Conservation (phyloP, 1,140 invertebrate species). For the Drosophila setifemur region DNA sequence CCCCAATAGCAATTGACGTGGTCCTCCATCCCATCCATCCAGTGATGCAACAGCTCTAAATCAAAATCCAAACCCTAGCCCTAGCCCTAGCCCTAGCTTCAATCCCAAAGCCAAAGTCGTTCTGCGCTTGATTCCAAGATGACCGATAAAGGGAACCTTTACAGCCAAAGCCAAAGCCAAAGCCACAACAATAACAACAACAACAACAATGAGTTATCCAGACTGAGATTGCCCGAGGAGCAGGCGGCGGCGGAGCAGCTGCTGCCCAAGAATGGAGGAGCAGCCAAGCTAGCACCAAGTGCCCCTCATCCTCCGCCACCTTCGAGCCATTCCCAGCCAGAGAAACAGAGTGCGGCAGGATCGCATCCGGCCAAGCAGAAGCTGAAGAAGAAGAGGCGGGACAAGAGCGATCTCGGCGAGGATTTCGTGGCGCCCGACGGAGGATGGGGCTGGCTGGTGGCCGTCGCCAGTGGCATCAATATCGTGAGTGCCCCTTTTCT, state of each 20-base stretch:
- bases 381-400: conserved; percentile 67
- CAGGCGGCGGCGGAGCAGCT: conserved; percentile 11
- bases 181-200: conserved; percentile 39
- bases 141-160: conserved; percentile 52
- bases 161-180: conserved; percentile 12
- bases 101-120: not conserved
- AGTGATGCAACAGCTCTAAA: conserved; percentile 40
- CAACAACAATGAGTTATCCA: conserved; percentile 24
- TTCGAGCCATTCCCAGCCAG: not conserved
- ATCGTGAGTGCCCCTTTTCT: conserved; percentile 66
- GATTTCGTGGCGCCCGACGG: conserved; percentile 79
- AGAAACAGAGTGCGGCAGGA: not conserved
- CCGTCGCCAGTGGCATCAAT: conserved; percentile 73
- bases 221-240: conserved; percentile 48
- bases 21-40: conserved; percentile 28
- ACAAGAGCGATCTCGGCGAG: conserved; percentile 80
- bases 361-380: conserved; percentile 11
- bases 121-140: conserved; percentile 36
- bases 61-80: not conserved
- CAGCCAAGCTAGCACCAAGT: not conserved
- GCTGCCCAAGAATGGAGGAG: conserved; percentile 34
- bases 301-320: not conserved
- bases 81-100: not conserved
- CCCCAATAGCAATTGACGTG: not conserved
- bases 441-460: conserved; percentile 82